Evolutionary conservation across 2,113 vertebrate species (phyloP), one percentile per base, ranked within the genome.

Genomic region (Hemiprocne comata): DNA sequence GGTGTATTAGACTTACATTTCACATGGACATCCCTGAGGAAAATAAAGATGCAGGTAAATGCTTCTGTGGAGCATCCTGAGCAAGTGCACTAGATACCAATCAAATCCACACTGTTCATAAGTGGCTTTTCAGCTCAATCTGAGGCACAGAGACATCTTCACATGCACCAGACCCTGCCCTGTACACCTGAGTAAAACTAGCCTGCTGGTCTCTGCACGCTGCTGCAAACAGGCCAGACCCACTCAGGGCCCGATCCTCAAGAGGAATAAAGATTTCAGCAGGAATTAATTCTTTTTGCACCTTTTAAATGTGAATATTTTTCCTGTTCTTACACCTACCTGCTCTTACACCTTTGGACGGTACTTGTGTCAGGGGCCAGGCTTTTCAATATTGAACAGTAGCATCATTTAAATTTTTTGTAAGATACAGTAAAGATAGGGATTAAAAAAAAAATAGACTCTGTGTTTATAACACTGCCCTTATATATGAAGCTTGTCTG

Each of bases 21-120:
- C 36, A 25, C 3, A 3, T 40, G 13, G 13, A 16, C 19, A 64
- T 13, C 10, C 23, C 28, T 69, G 44, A 60, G 48, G n/a, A 76
- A 72, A 89, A 80, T 17, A 29, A 79, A 86, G 42, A 18, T 26
- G 24, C 6, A 31, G 42, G 42, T 31, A 46, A 42, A 24, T 28
- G 9, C 50, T 84, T 60, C 48, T 8, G 2, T 38, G 51, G 34
- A 66, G 38, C 17, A 10, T 54, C 28, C 13, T 62, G 16, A 51
- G 40, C 36, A 48, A 57, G 31, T 1, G 1, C 13, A 10, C 4
- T 24, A 7, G 5, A 7, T 17, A 58, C 38, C 19, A 5, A 9
- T 26, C 10, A 60, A 29, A 73, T 24, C 36, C 40, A 20, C 5
- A 0, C 21, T 55, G 42, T 12, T 46, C 20, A 4, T 13, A 17